These are phyloP conservation scores for Lontra canadensis DNA, from an alignment of 2,113 vertebrate species.

Conservation along the genomic window DNA sequence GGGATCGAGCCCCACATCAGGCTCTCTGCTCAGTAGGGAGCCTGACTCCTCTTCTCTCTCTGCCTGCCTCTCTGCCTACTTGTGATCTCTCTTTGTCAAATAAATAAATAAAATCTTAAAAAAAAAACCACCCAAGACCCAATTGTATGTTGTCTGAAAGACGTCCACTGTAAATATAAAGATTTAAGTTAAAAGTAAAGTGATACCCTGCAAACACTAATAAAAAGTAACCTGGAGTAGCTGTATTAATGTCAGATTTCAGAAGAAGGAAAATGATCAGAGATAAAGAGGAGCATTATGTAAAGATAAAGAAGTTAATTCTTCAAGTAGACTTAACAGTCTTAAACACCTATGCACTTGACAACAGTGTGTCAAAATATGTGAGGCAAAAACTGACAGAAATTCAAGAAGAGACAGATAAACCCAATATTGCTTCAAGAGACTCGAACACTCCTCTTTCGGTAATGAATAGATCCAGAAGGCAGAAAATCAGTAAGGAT, in stretches of 20 bases:
- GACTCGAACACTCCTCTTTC: neutral
- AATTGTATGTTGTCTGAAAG: neutral
- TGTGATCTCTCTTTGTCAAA: too few relatives aligned
- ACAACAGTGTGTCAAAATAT: neutral
- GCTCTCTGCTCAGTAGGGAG: too few relatives aligned
- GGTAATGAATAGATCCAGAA: neutral
- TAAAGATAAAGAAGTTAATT: neutral
- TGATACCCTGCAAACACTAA: neutral
- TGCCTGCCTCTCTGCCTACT: too few relatives aligned
- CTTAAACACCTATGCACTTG: neutral
- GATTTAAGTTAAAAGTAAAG: neutral
- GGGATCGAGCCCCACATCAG: too few relatives aligned
- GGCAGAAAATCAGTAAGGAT: neutral
- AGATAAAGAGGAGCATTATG: neutral
- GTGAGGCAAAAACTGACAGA: neutral
- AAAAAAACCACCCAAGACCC: too few relatives aligned
- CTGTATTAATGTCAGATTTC: neutral
- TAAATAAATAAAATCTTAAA: neutral
- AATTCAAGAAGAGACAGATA: neutral
- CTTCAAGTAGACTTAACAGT: neutral
- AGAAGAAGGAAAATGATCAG: neutral
- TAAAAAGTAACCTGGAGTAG: neutral
- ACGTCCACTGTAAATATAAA: neutral
- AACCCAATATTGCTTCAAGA: neutral
- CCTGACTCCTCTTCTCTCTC: too few relatives aligned